Conservation (phyloP, 2,797 vertebrate species). For the Enteromius radiatus region DNA sequence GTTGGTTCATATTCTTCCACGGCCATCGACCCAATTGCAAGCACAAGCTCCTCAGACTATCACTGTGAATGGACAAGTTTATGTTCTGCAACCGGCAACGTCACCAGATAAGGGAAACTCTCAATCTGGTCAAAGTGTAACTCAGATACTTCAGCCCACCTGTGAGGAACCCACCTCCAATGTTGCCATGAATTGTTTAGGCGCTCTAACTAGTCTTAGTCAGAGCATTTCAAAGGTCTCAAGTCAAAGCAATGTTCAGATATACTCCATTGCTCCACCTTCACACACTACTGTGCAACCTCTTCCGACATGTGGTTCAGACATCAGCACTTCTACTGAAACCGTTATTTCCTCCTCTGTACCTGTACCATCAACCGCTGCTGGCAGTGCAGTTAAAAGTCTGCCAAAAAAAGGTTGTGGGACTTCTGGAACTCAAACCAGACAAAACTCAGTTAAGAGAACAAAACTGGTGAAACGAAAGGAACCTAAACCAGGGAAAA, state of each 20-base stretch:
- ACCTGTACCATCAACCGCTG: conserved; percentile 60
- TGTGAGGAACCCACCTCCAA: conserved; percentile 93
- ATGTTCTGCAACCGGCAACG: conserved; percentile 93
- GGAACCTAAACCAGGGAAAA: conserved; percentile 58
- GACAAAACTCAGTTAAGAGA: conserved; percentile 81
- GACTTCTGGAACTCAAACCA: conserved; percentile 74
- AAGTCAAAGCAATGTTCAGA: conserved; percentile 82
- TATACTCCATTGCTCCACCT: conserved; percentile 73
- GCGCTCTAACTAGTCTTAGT: conserved; percentile 95
- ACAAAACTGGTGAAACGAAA: conserved; percentile 78
- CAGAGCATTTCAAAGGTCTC: conserved; percentile 96
- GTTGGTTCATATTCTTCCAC: conserved; percentile 94
- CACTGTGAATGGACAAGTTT: conserved; percentile 96
- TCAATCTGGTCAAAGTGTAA: conserved; percentile 80
- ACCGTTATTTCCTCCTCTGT: conserved; percentile 64
- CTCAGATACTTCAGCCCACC: conserved; percentile 94
- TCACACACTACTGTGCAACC: conserved; percentile 75
- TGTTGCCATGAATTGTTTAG: conserved; percentile 93
- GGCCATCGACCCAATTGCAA: conserved; percentile 84
- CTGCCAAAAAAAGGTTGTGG: conserved; percentile 70
- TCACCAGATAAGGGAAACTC: conserved; percentile 85
- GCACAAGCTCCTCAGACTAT: conserved; percentile 89
- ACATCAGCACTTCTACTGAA: conserved; percentile 62
- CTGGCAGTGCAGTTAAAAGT: conserved; percentile 66
- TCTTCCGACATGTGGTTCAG: conserved; percentile 65